These are phyloP conservation scores for Aurelia sp. DNA, from an alignment of 30 jellyfish, hydroid and myxozoan genomes.

Conservation along the genomic window DNA sequence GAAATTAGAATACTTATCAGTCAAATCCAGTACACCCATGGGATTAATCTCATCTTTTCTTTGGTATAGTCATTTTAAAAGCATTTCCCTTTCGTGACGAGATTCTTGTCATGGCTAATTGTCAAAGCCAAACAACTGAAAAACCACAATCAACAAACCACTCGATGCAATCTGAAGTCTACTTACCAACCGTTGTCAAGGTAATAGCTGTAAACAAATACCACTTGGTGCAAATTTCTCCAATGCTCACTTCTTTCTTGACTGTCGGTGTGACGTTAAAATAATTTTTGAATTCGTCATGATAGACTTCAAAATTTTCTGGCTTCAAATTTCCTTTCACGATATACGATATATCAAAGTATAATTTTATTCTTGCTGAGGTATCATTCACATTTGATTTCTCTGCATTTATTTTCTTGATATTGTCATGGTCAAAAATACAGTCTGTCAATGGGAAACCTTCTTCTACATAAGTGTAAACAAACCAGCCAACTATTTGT, in stretches of 20 bases:
- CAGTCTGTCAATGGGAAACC: slow-evolving; percentile 59
- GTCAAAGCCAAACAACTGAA: too few relatives aligned
- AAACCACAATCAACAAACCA: too few relatives aligned
- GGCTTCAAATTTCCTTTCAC: slow-evolving; percentile 26
- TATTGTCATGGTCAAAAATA: slow-evolving; percentile 27
- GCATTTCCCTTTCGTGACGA: too few relatives aligned
- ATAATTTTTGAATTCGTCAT: slow-evolving; percentile 27
- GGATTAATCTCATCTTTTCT: too few relatives aligned
- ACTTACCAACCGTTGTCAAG: slow-evolving; percentile 63
- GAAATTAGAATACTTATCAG: too few relatives aligned
- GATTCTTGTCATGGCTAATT: too few relatives aligned
- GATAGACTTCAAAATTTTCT: slow-evolving; percentile 9
- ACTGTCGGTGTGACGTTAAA: slow-evolving; percentile 13
- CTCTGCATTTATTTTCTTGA: slow-evolving; percentile 13
- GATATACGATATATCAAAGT: slow-evolving; percentile 1
- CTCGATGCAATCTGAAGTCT: neutral
- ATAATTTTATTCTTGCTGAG: neutral
- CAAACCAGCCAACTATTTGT: slow-evolving; percentile 46
- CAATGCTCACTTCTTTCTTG: neutral
- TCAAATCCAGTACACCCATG: too few relatives aligned
- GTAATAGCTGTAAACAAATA: slow-evolving; percentile 61
- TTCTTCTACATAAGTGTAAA: slow-evolving; percentile 59
- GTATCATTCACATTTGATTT: neutral
- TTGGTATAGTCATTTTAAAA: too few relatives aligned
- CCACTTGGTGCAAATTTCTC: slow-evolving; percentile 46